Conservation (phyloP, 2,113 vertebrate species). For the Falco punctatus region DNA sequence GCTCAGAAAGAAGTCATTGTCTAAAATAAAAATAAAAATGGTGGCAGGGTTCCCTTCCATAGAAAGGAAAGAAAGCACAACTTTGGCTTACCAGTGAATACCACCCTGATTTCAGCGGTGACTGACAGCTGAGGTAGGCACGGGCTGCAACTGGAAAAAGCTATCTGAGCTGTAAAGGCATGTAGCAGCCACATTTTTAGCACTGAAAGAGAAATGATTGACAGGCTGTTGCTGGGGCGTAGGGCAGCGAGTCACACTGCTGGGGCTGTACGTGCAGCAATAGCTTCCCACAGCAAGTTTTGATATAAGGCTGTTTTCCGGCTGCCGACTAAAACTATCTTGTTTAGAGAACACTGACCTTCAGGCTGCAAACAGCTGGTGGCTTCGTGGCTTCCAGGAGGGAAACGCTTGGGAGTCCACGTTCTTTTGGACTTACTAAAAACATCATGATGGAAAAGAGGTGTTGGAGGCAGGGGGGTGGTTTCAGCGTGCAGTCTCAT, state of each 20-base stretch:
- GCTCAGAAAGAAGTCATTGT: slow-evolving; percentile 30
- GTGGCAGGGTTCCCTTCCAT: background rate
- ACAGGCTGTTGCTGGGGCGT: background rate
- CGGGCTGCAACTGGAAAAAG: background rate
- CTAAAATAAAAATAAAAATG: background rate
- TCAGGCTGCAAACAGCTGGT: background rate
- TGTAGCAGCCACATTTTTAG: background rate
- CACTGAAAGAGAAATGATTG: background rate
- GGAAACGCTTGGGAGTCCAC: background rate
- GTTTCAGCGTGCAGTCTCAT: background rate
- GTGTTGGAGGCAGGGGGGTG: background rate
- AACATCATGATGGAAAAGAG: background rate
- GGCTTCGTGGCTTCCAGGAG: background rate
- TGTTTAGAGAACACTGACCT: slow-evolving; percentile 6
- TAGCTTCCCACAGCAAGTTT: background rate
- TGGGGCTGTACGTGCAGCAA: background rate
- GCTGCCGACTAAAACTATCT: background rate
- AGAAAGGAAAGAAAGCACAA: background rate
- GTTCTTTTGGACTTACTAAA: background rate
- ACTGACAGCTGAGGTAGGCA: background rate
- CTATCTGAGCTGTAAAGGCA: background rate
- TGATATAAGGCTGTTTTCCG: background rate
- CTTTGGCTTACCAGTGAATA: background rate
- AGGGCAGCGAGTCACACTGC: background rate
- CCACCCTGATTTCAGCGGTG: background rate